These are phyloP conservation scores for Bubo bubo DNA, from an alignment of 2,113 vertebrate genomes.

Conservation along the genomic window DNA sequence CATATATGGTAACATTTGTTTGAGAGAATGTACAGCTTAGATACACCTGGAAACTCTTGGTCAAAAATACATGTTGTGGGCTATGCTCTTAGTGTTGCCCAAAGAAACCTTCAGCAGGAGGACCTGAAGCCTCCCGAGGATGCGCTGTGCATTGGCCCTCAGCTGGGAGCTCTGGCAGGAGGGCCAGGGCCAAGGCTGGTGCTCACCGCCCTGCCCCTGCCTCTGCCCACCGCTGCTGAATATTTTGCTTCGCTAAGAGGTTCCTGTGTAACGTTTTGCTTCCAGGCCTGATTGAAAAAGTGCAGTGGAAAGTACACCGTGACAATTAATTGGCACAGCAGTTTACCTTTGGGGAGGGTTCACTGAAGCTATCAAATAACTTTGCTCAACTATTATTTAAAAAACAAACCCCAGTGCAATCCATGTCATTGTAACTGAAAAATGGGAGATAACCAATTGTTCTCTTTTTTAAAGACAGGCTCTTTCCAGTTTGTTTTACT, in stretches of 20 bases:
- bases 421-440: background rate
- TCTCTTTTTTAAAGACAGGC: background rate
- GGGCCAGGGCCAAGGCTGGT: background rate
- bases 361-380: background rate
- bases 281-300: background rate
- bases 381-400: background rate
- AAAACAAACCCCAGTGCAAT: background rate
- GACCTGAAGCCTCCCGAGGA: background rate
- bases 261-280: background rate
- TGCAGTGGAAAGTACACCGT: background rate
- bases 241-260: background rate
- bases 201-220: background rate
- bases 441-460: background rate
- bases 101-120: background rate
- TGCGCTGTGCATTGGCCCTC: background rate
- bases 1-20: background rate
- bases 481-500: background rate
- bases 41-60: background rate
- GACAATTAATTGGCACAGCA: background rate
- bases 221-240: fast-evolving
- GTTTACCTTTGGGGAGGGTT: background rate
- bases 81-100: background rate
- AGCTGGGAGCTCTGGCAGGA: fast-evolving
- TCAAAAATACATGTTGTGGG: background rate
- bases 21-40: background rate